Conservation (phyloP, 2,797 vertebrate genomes). For the Melanotaenia boesemani region DNA sequence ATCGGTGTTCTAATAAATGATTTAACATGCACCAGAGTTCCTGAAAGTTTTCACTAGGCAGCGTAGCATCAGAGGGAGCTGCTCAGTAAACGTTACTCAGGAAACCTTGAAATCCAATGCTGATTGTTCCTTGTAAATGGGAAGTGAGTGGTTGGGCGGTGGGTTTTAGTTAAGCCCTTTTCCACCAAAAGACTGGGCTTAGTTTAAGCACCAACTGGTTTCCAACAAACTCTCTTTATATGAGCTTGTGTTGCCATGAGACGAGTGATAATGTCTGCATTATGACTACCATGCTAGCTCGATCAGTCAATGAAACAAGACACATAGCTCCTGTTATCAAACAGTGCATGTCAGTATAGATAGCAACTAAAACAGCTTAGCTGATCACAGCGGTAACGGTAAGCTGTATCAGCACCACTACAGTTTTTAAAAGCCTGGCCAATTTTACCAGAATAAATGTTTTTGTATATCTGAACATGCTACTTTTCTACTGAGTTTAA, state of each 20-base stretch:
- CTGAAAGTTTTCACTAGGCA: constrained; percentile 19
- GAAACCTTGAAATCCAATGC: constrained; percentile 48
- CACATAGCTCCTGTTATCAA: constrained; percentile 50
- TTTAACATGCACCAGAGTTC: constrained; percentile 26
- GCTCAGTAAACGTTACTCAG: constrained; percentile 58
- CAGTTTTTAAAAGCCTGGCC: not conserved
- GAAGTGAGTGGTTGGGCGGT: constrained; percentile 7
- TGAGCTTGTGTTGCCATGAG: constrained; percentile 24
- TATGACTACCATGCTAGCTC: constrained; percentile 33
- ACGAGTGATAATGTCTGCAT: constrained; percentile 46
- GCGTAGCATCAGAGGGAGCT: not conserved
- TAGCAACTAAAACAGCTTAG: constrained; percentile 20
- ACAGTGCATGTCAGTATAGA: constrained; percentile 16
- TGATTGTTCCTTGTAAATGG: constrained; percentile 23
- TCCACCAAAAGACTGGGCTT: not conserved
- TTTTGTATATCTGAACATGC: not conserved
- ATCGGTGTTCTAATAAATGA: constrained; percentile 37
- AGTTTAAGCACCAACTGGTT: constrained; percentile 18
- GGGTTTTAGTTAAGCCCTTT: constrained; percentile 8
- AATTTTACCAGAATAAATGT: not conserved
- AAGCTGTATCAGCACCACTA: not conserved
- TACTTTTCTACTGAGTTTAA: not conserved
- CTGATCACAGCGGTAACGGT: constrained; percentile 1
- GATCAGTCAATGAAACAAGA: constrained; percentile 48
- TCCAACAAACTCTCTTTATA: constrained; percentile 14